Evolutionary conservation across 2,888 invertebrate species (phyloP).

Genomic region (Diaphora mendica): DNA sequence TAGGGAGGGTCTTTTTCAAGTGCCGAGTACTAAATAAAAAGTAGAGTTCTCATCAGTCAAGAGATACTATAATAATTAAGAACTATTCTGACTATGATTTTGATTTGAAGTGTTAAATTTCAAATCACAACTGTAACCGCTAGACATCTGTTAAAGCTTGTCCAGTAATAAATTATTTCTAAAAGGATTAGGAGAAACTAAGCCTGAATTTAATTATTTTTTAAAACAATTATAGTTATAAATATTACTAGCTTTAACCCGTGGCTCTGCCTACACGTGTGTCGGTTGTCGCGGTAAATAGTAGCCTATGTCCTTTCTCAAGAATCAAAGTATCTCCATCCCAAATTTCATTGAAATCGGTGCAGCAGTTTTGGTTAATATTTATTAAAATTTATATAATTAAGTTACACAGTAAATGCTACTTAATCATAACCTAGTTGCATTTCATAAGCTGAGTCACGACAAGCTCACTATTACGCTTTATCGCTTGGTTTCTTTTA

Average conservation of each 20-base stretch:
- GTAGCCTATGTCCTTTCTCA: too few relatives aligned
- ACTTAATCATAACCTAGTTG: conserved; percentile 11
- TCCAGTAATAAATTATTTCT: not conserved
- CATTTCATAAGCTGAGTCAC: conserved; percentile 18
- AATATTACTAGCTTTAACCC: too few relatives aligned
- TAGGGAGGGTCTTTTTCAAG: not conserved
- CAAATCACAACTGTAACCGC: too few relatives aligned
- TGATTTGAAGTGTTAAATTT: too few relatives aligned
- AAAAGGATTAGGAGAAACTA: not conserved
- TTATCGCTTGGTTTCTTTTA: conserved; percentile 16
- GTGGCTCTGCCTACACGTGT: too few relatives aligned
- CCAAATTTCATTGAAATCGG: too few relatives aligned
- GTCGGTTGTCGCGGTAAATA: too few relatives aligned
- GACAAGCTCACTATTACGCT: conserved; percentile 17
- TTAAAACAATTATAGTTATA: too few relatives aligned
- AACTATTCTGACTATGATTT: not conserved
- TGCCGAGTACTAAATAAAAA: not conserved
- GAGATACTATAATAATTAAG: not conserved
- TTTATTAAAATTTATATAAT: not conserved
- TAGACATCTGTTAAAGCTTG: too few relatives aligned
- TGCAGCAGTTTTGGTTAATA: too few relatives aligned
- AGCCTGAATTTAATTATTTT: not conserved
- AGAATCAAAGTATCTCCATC: too few relatives aligned
- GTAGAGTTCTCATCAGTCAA: not conserved
- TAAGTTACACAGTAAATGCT: not conserved